Base-by-base conservation (phyloP, 2,888 invertebrate species). In the Yponomeuta plumbellus region DNA sequence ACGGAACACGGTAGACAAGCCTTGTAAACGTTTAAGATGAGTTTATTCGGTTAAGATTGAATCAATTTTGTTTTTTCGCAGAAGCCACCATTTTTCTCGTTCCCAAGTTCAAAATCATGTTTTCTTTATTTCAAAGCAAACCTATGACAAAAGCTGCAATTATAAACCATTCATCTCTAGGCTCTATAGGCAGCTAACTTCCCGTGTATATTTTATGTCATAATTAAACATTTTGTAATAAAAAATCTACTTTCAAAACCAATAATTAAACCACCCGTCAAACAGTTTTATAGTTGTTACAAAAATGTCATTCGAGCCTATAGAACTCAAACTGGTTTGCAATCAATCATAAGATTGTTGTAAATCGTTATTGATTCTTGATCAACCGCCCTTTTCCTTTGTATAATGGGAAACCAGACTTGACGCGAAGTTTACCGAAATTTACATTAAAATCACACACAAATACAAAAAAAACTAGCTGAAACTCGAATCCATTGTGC, bases 341-440 rank as follows among this genome's bases (percentile, higher is more conserved):
- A 90, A 91, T 91, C 91, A 90, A 91, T 91, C 89, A 91, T 75
- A 86, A 88, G 88, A 87, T 87, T 89, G 89, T 88, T 88, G 78
- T 76, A 76, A 71, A 74, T 76, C 73, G 76, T 76, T 81, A 84
- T 83, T 81, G 86, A 80, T 83, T 82, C 84, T 84, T 83, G 84
- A 85, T 85, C 82, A 82, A 84, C 79, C 82, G 85, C 85, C 86
- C 84, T 82, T 85, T 76, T 76, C 74, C 44, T 52, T 77, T 83
- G 76, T 76, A 78, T 79, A 76, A 77, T 76, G 75, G 73, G 73
- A 84, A 85, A 88, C 86, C 84, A 85, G 85, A 84, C 76, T 77
- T 79, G 79, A 80, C 77, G 80, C 81, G 82, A 83, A 85, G 80
- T 87, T 86, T 84, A 84, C 85, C 78, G 80, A 85, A 89, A 86